Conservation (phyloP, 1,140 invertebrate species). For the Macrosteles quadrilineatus region DNA sequence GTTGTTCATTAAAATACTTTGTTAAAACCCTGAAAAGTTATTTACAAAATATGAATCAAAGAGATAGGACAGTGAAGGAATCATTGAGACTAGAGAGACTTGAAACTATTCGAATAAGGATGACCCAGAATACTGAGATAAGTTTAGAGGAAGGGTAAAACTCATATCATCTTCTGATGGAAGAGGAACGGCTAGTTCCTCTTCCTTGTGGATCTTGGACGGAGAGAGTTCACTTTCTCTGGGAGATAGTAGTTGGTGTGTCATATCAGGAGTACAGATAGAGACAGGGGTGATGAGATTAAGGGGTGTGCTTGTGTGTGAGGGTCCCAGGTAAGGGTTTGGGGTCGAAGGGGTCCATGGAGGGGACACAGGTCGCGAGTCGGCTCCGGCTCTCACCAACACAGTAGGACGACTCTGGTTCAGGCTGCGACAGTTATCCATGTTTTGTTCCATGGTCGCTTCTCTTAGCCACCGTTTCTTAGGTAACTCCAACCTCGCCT, state of each 20-base stretch:
- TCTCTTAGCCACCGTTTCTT: neutral
- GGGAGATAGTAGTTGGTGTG: neutral
- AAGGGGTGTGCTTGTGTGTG: neutral
- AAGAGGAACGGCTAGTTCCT: neutral
- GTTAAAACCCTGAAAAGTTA: too few relatives aligned
- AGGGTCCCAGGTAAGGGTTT: neutral
- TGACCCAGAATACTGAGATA: neutral
- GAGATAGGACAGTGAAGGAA: neutral
- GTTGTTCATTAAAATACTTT: too few relatives aligned
- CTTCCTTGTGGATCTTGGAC: neutral
- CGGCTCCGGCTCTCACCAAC: neutral
- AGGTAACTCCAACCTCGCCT: neutral
- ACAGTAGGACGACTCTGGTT: neutral
- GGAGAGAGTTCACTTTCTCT: neutral
- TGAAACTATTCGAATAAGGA: neutral
- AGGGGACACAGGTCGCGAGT: neutral
- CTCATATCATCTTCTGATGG: neutral
- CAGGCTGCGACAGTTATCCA: neutral
- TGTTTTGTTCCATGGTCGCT: neutral
- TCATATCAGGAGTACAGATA: neutral
- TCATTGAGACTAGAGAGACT: neutral
- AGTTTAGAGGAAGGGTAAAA: neutral
- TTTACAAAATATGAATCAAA: neutral
- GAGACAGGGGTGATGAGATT: neutral
- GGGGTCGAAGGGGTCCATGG: neutral